A percentile compares a stretch with the other conserved stretches of the same genome.
phyloP scores from a whole-genome alignment of 2,797 vertebrate genomes.

The Aselliscus stoliczkanus region DNA sequence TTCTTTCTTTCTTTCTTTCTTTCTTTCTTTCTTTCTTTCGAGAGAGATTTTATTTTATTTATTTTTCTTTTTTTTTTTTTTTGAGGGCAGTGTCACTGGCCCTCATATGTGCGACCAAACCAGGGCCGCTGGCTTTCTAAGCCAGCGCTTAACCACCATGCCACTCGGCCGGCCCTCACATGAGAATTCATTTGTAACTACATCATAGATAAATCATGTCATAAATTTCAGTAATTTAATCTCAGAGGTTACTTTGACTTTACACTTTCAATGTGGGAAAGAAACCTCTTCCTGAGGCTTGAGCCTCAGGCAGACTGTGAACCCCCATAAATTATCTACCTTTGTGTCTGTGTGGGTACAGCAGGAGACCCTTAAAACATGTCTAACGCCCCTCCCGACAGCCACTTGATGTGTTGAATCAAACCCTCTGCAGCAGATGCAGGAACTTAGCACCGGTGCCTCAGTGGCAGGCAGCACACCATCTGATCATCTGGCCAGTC shows the following conservation, averaged over 20 bases:
- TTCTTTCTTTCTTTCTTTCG: too few relatives aligned
- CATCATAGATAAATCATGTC: not conserved
- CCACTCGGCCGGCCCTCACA: too few relatives aligned
- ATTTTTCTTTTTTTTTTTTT: too few relatives aligned
- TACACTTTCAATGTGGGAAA: not conserved
- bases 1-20: too few relatives aligned
- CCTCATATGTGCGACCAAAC: too few relatives aligned
- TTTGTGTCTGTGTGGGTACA: not conserved
- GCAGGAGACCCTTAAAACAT: not conserved
- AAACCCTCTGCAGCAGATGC: not conserved
- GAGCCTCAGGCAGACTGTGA: not conserved
- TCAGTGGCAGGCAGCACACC: not conserved
- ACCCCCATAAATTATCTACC: not conserved
- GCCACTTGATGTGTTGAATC: not conserved
- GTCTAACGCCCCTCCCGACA: not conserved
- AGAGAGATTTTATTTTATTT: too few relatives aligned
- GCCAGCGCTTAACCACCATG: too few relatives aligned
- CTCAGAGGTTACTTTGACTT: not conserved
- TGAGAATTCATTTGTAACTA: not conserved
- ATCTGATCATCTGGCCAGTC: not conserved
- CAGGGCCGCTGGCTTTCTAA: too few relatives aligned
- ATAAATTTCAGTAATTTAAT: not conserved
- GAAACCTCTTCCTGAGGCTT: not conserved
- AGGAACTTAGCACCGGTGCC: not conserved
- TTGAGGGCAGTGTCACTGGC: too few relatives aligned